These are phyloP conservation scores for Notothenia coriiceps DNA, from an alignment of 2,113 vertebrate genomes.

Conservation along the genomic window DNA sequence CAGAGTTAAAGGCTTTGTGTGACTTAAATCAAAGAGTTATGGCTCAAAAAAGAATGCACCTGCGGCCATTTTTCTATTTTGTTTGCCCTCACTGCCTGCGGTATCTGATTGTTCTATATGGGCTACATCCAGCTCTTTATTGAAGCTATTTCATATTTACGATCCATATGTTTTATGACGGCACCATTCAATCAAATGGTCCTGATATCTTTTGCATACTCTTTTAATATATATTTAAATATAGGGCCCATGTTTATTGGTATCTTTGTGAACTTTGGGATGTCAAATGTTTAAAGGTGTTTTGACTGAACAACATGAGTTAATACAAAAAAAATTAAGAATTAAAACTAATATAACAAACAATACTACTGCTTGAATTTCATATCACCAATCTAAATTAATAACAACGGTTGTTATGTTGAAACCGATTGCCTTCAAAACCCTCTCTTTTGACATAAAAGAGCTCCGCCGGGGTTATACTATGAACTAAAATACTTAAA, in stretches of 20 bases:
- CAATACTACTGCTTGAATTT: slow-evolving; percentile 10
- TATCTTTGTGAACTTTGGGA: neutral
- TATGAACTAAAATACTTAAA: slow-evolving; percentile 21
- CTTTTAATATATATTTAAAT: neutral
- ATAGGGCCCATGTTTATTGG: no score
- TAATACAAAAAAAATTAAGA: no score
- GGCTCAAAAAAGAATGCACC: neutral
- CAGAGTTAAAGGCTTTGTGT: neutral
- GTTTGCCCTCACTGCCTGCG: neutral
- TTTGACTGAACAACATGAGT: slow-evolving; percentile 5
- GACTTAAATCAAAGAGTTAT: neutral
- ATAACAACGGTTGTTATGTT: slow-evolving; percentile 14
- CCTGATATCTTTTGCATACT: neutral
- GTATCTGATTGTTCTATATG: neutral
- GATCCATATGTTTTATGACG: neutral
- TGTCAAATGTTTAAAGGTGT: neutral
- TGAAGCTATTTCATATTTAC: neutral
- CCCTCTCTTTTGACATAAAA: slow-evolving; percentile 1
- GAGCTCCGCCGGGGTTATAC: slow-evolving; percentile 6
- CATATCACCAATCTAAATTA: neutral
- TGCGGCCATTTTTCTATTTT: neutral
- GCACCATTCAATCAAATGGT: neutral
- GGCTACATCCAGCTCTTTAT: neutral
- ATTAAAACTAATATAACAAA: slow-evolving; percentile 11
- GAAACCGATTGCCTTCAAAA: slow-evolving; percentile 2